Conservation (phyloP, 2,113 vertebrate species). For the Furnarius figulus region DNA sequence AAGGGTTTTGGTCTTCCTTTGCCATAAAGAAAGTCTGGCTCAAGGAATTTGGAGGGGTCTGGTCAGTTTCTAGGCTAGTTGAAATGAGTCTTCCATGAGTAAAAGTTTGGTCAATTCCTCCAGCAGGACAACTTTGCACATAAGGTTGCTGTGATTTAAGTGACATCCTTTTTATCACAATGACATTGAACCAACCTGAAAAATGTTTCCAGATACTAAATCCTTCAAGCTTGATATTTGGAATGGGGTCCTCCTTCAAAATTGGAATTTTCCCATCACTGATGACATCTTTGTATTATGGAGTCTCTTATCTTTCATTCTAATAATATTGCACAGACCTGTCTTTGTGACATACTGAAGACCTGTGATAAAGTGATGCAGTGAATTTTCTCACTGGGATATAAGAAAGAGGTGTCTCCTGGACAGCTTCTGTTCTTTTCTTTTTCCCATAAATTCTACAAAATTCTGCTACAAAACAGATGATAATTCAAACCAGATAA, state of each 20-base stretch:
- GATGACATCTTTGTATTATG: slow-evolving; percentile 48
- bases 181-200: slow-evolving; percentile 48
- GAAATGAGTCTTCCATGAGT: neutral
- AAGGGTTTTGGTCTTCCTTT: neutral
- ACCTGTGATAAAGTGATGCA: slow-evolving; percentile 39
- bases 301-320: slow-evolving; percentile 47
- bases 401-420: neutral
- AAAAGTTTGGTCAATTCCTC: neutral
- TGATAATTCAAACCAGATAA: neutral
- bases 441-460: neutral
- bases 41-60: neutral
- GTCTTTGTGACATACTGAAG: slow-evolving; percentile 24
- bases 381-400: slow-evolving; percentile 37
- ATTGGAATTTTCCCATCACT: slow-evolving; percentile 38
- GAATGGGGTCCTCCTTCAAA: slow-evolving; percentile 43
- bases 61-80: neutral
- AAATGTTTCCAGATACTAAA: slow-evolving; percentile 61
- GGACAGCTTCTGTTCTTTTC: neutral
- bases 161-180: slow-evolving; percentile 46
- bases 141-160: slow-evolving; percentile 45
- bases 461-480: neutral
- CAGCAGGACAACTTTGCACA: neutral
- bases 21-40: neutral
- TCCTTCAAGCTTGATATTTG: slow-evolving; percentile 60
- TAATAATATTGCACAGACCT: slow-evolving; percentile 34